phyloP scores from a whole-genome alignment of 2,888 invertebrate species.

The Oegoconia quadripuncta region DNA sequence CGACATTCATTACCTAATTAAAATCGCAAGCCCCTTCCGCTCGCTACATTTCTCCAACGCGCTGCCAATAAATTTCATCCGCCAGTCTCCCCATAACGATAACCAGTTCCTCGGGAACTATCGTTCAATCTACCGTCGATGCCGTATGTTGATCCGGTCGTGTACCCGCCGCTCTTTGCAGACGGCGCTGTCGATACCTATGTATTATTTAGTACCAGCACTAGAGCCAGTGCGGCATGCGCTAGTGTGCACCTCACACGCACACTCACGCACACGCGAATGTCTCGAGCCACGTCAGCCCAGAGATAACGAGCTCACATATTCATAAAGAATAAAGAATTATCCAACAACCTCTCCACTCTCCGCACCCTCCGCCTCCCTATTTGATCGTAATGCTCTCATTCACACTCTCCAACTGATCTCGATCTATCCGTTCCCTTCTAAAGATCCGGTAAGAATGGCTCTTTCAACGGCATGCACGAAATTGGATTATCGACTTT shows the following conservation, averaged over 20 bases:
- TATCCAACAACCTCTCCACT: constrained; percentile 64
- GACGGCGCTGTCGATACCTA: constrained; percentile 73
- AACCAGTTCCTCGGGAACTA: constrained; percentile 79
- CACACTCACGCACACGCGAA: constrained; percentile 44
- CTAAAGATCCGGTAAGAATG: constrained; percentile 61
- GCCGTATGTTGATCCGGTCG: constrained; percentile 78
- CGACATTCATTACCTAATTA: constrained; percentile 80
- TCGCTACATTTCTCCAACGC: constrained; percentile 78
- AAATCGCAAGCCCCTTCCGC: constrained; percentile 78
- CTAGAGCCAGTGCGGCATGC: constrained; percentile 22
- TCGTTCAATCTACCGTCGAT: constrained; percentile 79
- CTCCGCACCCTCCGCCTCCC: constrained; percentile 49
- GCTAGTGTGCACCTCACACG: constrained; percentile 37
- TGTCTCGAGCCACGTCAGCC: constrained; percentile 60
- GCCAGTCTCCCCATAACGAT: constrained; percentile 78
- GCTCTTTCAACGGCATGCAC: constrained; percentile 43
- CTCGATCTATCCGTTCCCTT: constrained; percentile 74
- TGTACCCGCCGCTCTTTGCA: constrained; percentile 75
- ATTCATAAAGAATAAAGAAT: constrained; percentile 80
- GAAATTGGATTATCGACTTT: constrained; percentile 75
- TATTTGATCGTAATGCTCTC: constrained; percentile 68
- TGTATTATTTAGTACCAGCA: constrained; percentile 75
- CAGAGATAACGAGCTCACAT: constrained; percentile 76
- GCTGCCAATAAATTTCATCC: constrained; percentile 79
- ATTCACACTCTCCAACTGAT: constrained; percentile 73